Base-by-base conservation (phyloP, 2,797 vertebrate species). In the Spatula clypeata region DNA sequence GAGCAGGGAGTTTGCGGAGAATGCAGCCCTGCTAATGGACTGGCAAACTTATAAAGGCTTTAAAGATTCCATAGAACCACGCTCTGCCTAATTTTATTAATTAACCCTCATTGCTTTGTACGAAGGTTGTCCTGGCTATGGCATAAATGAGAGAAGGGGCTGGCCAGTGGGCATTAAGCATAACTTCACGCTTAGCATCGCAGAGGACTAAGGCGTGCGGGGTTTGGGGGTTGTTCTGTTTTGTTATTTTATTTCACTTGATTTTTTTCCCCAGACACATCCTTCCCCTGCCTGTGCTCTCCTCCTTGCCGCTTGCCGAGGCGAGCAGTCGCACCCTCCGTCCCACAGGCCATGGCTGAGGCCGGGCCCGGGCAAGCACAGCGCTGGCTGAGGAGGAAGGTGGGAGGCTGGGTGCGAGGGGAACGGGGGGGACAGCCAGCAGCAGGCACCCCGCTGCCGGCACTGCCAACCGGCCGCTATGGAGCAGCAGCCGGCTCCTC, bases 21-120 rank as follows among this genome's bases (percentile, higher is more conserved):
- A 97, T 97, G 96, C 96, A 93, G 97, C 91, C 86, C 91, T 77
- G 9, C 97, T 98, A 98, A 98, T 97, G 97, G 97, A 98, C 97
- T 96, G 97, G 97, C 97, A 97, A 97, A 97, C 97, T 96, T 97
- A 97, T 97, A 96, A 98, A 97, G 97, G 91, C 95, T 97, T 95
- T 95, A 96, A 96, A 96, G 97, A 96, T 97, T 98, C 96, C 96
- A 96, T 97, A 97, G 97, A 97, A 98, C 97, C 94, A 82, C 90
- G 94, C 95, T 61, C 96, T 97, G 96, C 95, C 82, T 97, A 95
- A 31, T 92, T 95, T 98, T 95, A 97, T 97, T 97, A 97, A 98
- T 96, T 95, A 98, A 97, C 94, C 95, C 97, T 88, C 94, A 81
- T 42, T 85, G 94, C 91, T 94, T 47, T 36, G 88, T 92, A 92